Percentiles rank a stretch among this genome's conserved stretches.
Evolutionary conservation across 2,888 invertebrate genomes (phyloP).

Genomic region (Heteropelma amictum): DNA sequence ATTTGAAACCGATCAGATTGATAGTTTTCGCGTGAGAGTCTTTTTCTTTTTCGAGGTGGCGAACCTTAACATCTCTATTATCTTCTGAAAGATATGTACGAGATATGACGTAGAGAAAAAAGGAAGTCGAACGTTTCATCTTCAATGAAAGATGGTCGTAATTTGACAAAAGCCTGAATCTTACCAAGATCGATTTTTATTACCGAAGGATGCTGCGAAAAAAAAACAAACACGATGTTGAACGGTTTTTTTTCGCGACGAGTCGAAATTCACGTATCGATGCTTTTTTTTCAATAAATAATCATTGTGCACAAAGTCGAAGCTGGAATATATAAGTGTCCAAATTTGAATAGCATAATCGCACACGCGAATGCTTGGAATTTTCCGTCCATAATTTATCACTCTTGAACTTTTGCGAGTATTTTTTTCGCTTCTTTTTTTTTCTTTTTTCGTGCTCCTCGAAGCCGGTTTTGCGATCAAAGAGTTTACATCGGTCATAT

Average conservation of each 20-base stretch:
- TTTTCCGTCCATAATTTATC: background rate
- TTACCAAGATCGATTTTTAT: background rate
- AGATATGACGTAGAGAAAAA: too few species aligned
- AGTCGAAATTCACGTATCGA: background rate
- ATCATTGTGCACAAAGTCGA: too few species aligned
- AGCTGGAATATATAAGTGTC: too few species aligned
- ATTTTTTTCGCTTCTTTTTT: conserved; percentile 18
- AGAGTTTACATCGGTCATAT: conserved; percentile 40
- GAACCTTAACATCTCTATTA: too few species aligned
- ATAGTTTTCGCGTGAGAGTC: too few species aligned
- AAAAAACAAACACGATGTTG: background rate
- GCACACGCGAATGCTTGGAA: background rate
- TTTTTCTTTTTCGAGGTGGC: too few species aligned
- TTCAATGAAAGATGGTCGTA: too few species aligned
- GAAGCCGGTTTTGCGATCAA: conserved; percentile 15
- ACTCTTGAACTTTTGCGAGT: background rate
- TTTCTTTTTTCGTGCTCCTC: conserved; percentile 16
- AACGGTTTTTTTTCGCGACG: background rate
- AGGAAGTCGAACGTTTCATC: background rate
- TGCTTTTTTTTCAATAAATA: background rate
- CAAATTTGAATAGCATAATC: too few species aligned
- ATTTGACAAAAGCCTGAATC: too few species aligned
- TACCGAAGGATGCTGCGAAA: background rate
- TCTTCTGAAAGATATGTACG: too few species aligned
- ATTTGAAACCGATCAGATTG: too few species aligned